Evolutionary conservation across 2,113 vertebrate species (phyloP).

Genomic region (Carassius auratus): DNA sequence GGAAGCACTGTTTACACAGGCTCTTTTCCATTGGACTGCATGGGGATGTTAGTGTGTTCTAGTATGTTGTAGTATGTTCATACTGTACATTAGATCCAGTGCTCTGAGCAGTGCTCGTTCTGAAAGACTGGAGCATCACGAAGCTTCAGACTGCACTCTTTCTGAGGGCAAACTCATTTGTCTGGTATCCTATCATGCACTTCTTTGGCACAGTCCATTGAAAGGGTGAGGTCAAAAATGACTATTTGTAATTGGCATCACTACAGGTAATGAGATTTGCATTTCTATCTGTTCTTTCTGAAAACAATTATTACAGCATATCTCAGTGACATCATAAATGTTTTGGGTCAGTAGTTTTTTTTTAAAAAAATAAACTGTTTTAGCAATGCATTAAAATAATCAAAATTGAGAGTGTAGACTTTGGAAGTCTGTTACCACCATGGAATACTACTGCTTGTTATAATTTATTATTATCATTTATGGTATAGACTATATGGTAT

Average conservation of each 20-base stretch:
- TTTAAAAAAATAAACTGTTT: too few species aligned
- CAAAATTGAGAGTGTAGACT: too few species aligned
- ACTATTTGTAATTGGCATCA: not conserved
- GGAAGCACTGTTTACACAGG: not conserved
- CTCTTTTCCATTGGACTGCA: too few species aligned
- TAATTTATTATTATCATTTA: too few species aligned
- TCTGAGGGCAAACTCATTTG: not conserved
- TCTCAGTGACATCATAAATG: not conserved
- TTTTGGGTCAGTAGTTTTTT: not conserved
- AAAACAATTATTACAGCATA: not conserved
- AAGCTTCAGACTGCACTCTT: conserved; percentile 6
- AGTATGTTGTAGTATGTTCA: not conserved
- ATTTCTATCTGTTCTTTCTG: conserved; percentile 6
- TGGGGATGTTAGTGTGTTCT: not conserved
- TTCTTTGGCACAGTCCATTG: not conserved
- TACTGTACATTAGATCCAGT: not conserved
- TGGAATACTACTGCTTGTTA: too few species aligned
- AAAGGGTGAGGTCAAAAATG: too few species aligned
- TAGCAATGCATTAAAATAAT: too few species aligned
- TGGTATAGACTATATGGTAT: too few species aligned
- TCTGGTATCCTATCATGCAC: conserved; percentile 15
- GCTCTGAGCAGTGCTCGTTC: not conserved
- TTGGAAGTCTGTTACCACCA: too few species aligned
- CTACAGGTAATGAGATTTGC: not conserved
- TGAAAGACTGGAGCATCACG: not conserved